These are phyloP conservation scores for Orthosia gothica DNA, from an alignment of 2,888 invertebrate species.

Conservation along the genomic window DNA sequence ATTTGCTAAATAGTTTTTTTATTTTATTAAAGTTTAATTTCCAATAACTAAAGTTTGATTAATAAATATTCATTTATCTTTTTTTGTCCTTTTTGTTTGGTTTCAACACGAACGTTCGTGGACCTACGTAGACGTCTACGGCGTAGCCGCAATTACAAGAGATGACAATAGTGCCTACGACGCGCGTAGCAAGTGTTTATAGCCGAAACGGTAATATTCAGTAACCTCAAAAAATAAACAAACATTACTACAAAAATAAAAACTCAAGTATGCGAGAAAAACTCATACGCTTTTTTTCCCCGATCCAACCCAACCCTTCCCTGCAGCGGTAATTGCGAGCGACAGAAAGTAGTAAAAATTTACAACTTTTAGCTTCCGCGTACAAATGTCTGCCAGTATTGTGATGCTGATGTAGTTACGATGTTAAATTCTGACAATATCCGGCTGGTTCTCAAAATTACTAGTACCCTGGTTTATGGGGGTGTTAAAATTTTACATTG, in stretches of 20 bases:
- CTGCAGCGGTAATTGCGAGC: constrained; percentile 78
- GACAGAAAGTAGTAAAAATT: constrained; percentile 87
- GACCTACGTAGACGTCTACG: constrained; percentile 8
- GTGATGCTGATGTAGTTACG: constrained; percentile 85
- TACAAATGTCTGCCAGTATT: constrained; percentile 81
- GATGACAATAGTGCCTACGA: constrained; percentile 4
- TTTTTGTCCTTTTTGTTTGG: too few relatives aligned
- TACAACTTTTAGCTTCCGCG: constrained; percentile 86
- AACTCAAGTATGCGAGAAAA: constrained; percentile 30
- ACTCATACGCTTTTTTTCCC: constrained; percentile 59
- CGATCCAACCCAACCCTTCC: constrained; percentile 77
- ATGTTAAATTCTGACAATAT: constrained; percentile 79
- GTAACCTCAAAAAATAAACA: background rate
- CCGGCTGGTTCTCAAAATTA: constrained; percentile 78
- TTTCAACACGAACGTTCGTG: background rate
- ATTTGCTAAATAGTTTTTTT: too few relatives aligned
- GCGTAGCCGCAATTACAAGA: background rate
- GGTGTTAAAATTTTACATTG: constrained; percentile 50
- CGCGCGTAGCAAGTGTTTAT: background rate
- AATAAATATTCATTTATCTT: too few relatives aligned
- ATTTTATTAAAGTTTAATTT: too few relatives aligned
- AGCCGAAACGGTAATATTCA: too few relatives aligned
- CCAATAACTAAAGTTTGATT: too few relatives aligned
- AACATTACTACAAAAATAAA: constrained; percentile 24
- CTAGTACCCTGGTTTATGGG: constrained; percentile 54